Conservation (phyloP, 2,888 invertebrate species). For the Bhutanitis thaidina region DNA sequence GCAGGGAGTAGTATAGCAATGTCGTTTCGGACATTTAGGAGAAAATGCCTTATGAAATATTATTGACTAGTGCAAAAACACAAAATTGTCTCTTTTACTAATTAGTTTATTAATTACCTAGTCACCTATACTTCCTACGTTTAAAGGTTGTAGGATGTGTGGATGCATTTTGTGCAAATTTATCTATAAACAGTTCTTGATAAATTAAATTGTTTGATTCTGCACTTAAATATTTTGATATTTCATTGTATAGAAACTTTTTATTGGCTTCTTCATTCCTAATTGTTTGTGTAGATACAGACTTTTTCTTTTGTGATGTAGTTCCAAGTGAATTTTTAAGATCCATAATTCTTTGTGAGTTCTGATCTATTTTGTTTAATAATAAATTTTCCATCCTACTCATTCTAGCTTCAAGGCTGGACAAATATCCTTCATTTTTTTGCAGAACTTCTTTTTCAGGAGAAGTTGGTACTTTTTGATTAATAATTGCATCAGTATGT, state of each 20-base stretch:
- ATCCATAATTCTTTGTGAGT: constrained; percentile 51
- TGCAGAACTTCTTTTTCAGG: constrained; percentile 32
- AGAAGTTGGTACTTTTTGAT: constrained; percentile 15
- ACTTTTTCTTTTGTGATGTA: constrained; percentile 26
- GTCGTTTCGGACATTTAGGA: too few species aligned
- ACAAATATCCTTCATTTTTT: constrained; percentile 40
- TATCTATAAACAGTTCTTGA: constrained; percentile 66
- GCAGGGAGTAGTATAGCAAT: too few species aligned
- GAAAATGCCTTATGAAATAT: too few species aligned
- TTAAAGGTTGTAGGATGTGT: constrained; percentile 26
- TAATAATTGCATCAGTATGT: constrained; percentile 2
- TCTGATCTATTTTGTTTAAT: constrained; percentile 59
- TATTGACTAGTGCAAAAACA: too few species aligned
- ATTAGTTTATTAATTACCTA: background rate
- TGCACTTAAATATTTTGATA: constrained; percentile 59
- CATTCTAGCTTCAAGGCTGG: constrained; percentile 54
- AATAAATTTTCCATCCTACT: constrained; percentile 58
- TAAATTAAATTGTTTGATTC: constrained; percentile 53
- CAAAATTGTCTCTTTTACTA: background rate
- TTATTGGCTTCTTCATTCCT: constrained; percentile 44
- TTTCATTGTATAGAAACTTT: constrained; percentile 54
- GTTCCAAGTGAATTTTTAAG: constrained; percentile 39
- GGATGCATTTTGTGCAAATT: constrained; percentile 30
- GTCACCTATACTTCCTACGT: constrained; percentile 41
- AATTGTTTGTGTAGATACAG: constrained; percentile 41